Evolutionary conservation across 2,888 invertebrate species (phyloP), one percentile per base, ranked within the genome.

Genomic region (Eulithis prunata): DNA sequence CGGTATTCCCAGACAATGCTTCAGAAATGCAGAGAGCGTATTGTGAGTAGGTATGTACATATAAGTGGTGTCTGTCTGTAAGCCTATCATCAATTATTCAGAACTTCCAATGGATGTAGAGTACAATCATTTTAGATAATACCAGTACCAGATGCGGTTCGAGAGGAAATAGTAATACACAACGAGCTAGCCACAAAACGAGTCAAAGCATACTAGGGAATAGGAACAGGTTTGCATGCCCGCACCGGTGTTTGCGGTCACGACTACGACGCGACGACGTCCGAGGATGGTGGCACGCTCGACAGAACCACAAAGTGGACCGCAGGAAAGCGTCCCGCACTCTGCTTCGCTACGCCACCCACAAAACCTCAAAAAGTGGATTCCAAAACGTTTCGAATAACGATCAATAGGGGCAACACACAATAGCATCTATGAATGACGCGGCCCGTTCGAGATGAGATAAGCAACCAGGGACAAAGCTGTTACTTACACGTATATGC

Each of bases 241-340:
- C 77, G 76, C 79, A 71, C 75, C 80, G 77, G 78, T 83, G 88
- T 87, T 87, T 91, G 90, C 85, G 91, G 91, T 91, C 84, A 80
- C 85, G 81, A 21, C 21, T 1, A 21, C 21, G 2, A 21, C 21
- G 21, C 21, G 21, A 21, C 21, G 21, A 80, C 82, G 77, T 74
- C 75, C 78, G 82, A 79, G 75, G 83, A 81, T 80, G 79, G 81
- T 79, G 79, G 82, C 80, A 85, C 84, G 86, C 84, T 84, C 80
- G 83, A 81, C 67, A 78, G 85, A 72, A 86, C 84, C 88, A 85
- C 89, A 87, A 89, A 90, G 85, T 82, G 78, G 76, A 82, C 84
- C 86, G 85, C 85, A 79, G 74, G 75, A 75, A 81, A 73, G 68
- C 57, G 53, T 47, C 67, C 70, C 64, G 65, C 67, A 64, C 67